Base-by-base conservation (phyloP, 2,113 vertebrate genomes). In the Nothoprocta pentlandii region DNA sequence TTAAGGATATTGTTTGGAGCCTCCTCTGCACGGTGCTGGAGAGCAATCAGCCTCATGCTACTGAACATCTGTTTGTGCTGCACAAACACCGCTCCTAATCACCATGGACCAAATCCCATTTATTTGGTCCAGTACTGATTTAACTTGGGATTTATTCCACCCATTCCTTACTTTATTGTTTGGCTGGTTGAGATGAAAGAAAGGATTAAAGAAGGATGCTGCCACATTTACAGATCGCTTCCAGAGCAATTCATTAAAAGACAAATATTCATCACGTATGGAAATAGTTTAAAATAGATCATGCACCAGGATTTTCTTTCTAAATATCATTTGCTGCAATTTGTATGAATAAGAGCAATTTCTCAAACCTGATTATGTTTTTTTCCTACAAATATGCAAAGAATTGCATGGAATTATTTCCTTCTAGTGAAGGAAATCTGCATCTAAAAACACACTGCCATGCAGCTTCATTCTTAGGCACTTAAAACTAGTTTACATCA, bases 31-130 rank as follows among this genome's bases (percentile, higher is more conserved):
- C 56, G 87, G 7, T 3, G 10, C 28, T n/a, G 5, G 1, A 2
- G 85, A 46, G 66, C 62, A 59, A 56, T 79, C 85, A 39, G 44
- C 32, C 8, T 67, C 47, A 64, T 81, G n/a, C 64, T 59, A 2
- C 68, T 17, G 67, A 93, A 41, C 92, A 84, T 71, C 93, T 90
- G 93, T 70, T 88, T 90, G 88, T 95, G 69, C 56, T 75, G 69
- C 83, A 87, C 77, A 93, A 96, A 96, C 76, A 88, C 23, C 2
- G 73, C 69, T 90, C 85, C 92, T 94, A 95, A 93, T 92, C 85
- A 51, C 26, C 80, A 84, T 20, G 73, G 73, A 73, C 90, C 56
- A 82, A 96, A 96, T 93, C 96, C 83, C 92, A 86, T 97, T 97
- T 94, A 87, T 89, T 90, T 94, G 73, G 30, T 81, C 77, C 69